Base-by-base conservation (phyloP, 2,113 vertebrate species). In the Prunella fulvescens region DNA sequence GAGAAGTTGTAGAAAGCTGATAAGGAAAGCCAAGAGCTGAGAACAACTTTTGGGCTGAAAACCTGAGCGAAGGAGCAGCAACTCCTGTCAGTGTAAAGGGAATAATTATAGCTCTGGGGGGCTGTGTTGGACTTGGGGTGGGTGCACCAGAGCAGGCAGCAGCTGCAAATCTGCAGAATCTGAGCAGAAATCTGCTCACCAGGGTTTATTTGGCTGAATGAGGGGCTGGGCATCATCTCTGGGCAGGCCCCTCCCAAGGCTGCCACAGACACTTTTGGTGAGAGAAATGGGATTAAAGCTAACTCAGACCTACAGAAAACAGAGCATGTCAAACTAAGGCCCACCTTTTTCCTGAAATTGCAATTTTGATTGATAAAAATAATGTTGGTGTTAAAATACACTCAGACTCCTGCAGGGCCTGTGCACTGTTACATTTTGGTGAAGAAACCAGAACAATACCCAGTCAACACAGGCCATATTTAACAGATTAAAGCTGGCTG, bases 401-500 rank as follows among this genome's bases (percentile, higher is more conserved):
- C 66, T 45, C 18, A 65, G 54, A 22, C 64, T 71, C 82, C 67
- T 90, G 86, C 79, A 35, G 60, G 54, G 85, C 29, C 11, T 33
- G 15, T 61, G 62, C 67, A 2, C 64, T 66, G 76, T 3, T 35
- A 31, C 39, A 62, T 62, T 58, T 44, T 64, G 95, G 39, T 81
- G 60, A 47, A 71, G 86, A 25, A 90, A 72, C 22, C 28, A 67
- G 85, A 94, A 96, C 95, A 97, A 95, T 90, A n/a, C 22, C 70
- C 67, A 62, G 6, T 31, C 40, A 83, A 7, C 60, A 56, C 29
- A 18, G 86, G 51, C 54, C 96, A 94, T 48, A 56, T 74, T 94
- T 88, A 86, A 92, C 1, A 29, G 64, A 94, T 94, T 92, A 90
- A 81, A 81, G 35, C 91, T 93, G 94, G 35, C 92, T 74, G 35